Evolutionary conservation across 2,888 invertebrate genomes (phyloP), one percentile per base, ranked within the genome.

Genomic region (Leucophora obtusa): DNA sequence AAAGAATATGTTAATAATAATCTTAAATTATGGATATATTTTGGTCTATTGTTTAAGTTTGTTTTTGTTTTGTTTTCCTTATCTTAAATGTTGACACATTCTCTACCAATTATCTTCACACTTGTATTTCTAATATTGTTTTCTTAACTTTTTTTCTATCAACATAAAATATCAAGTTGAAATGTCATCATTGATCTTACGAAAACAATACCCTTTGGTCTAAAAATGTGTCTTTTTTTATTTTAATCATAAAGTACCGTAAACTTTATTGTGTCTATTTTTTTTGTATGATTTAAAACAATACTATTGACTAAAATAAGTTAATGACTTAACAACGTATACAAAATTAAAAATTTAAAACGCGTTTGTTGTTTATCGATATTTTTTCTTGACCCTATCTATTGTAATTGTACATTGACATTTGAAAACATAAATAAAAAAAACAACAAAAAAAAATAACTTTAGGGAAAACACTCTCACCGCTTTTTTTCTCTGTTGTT

Each of bases 371-470:
- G 4, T 11, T 62, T 10, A 2, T 17, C 10, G 18, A 4, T 17
- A 43, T 24, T 47, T 28, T 28, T 28, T 28, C 11, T 62, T 33
- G 21, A 14, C 38, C 53, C 15, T 50, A 15, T 51, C 63, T 72
- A 65, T 65, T 72, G 58, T 58, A 50, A n/a, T 35, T 72, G 72
- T 72, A 58, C 72, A 9, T 72, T 72, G 63, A 65, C 63, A 63
- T 58, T 72, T 72, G 33, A 7, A 24, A 65, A 18, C 56, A 58
- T 43, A 15, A 43, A 9, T 21, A 66, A 38, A 54, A 38, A 54
- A 14, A 54, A 38, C 21, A n/a, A 28, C 7, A 28, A 38, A 54
- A 54, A 9, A 11, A 62, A 24, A 68, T 7, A 8, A 28, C 38
- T 38, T 14, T 1, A 38, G 38, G 38, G 38, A 38, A 38, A 38